These are phyloP conservation scores for Druceiella hillmani DNA, from an alignment of 2,888 invertebrate species.

Conservation along the genomic window DNA sequence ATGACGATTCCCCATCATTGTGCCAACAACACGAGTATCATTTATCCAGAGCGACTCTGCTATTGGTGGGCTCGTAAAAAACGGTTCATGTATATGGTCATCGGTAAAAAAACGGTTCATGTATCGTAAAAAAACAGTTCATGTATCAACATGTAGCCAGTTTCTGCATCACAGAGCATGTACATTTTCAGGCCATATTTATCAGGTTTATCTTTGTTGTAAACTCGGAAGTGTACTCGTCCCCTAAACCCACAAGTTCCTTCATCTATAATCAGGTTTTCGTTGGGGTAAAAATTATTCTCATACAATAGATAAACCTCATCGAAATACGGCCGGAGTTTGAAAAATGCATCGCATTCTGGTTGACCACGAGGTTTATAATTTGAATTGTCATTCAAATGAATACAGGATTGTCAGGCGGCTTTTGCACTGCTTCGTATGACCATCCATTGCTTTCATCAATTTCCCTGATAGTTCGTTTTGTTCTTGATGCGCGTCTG, in stretches of 20 bases:
- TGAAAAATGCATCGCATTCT: conserved; percentile 18
- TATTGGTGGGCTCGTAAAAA: conserved; percentile 12
- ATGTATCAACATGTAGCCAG: conserved; percentile 19
- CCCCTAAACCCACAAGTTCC: conserved; percentile 23
- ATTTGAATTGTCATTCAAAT: conserved; percentile 20
- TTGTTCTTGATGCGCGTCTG: conserved; percentile 8
- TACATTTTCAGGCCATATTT: conserved; percentile 21
- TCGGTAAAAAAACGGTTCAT: conserved; percentile 12
- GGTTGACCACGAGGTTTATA: conserved; percentile 17
- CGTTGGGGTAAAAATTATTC: conserved; percentile 15
- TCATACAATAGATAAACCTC: conserved; percentile 17
- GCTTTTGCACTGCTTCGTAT: conserved; percentile 12
- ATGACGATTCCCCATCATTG: conserved; percentile 17
- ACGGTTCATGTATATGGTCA: too few species aligned
- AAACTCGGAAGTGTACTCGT: conserved; percentile 16
- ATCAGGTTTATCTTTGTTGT: conserved; percentile 22
- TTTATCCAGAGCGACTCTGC: conserved; percentile 10
- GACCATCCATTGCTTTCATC: conserved; percentile 18
- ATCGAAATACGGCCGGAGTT: conserved; percentile 21
- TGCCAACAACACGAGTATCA: conserved; percentile 17
- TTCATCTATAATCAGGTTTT: conserved; percentile 16
- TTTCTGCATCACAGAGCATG: conserved; percentile 19
- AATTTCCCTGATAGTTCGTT: conserved; percentile 11
- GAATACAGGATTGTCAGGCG: conserved; percentile 18
- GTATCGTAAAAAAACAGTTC: too few species aligned